Evolutionary conservation across 1,140 invertebrate genomes (phyloP).

Genomic region (Agrypnia vestita): DNA sequence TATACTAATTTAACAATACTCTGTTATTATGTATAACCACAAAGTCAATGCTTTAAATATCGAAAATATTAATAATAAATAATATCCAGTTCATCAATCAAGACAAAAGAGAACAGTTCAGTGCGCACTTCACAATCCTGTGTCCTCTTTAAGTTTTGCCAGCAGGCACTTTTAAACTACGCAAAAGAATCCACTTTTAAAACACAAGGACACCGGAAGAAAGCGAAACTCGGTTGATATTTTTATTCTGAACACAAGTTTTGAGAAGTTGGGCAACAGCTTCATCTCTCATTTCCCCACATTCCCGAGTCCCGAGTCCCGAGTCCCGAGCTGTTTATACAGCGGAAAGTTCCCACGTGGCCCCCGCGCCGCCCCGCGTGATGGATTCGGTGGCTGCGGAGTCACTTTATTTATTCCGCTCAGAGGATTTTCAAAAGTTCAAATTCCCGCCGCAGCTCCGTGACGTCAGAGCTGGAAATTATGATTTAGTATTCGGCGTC

Average conservation of each 20-base stretch:
- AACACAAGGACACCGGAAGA: neutral
- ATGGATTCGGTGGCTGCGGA: slow-evolving; percentile 1
- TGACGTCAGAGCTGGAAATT: slow-evolving; percentile 48
- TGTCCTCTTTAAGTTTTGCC: no score
- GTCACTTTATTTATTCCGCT: slow-evolving; percentile 39
- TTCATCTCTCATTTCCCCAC: neutral
- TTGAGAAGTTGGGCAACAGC: neutral
- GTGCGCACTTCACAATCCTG: no score
- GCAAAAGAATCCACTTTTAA: neutral
- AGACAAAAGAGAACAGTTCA: no score
- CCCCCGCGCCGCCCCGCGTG: neutral
- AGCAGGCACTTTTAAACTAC: no score
- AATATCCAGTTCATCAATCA: no score
- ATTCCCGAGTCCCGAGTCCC: no score
- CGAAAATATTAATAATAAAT: no score
- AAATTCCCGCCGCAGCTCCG: neutral
- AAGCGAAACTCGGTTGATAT: slow-evolving; percentile 6
- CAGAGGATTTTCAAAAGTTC: slow-evolving; percentile 40
- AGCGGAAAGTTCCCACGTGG: slow-evolving; percentile 32
- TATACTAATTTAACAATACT: no score
- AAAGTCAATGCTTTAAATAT: no score
- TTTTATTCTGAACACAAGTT: slow-evolving; percentile 9
- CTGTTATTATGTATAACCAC: no score
- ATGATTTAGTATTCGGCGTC: slow-evolving; percentile 49
- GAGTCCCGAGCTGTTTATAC: slow-evolving; percentile 4